These are phyloP conservation scores for Nemapogon koenigi DNA, from an alignment of 2,888 invertebrate species.

Conservation along the genomic window DNA sequence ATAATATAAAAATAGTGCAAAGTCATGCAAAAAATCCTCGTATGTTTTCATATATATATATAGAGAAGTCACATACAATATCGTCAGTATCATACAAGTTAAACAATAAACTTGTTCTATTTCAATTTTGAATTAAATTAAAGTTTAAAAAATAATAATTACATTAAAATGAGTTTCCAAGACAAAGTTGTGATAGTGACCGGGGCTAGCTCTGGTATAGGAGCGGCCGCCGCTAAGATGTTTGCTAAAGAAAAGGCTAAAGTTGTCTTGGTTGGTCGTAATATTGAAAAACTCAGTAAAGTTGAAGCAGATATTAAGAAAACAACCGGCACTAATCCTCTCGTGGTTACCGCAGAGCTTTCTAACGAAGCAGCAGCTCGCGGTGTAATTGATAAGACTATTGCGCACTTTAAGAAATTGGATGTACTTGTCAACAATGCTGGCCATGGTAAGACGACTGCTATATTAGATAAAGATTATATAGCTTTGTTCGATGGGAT, in stretches of 20 bases:
- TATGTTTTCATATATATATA: too few species aligned
- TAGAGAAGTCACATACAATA: too few species aligned
- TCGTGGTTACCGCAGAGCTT: constrained; percentile 23
- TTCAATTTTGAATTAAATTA: too few species aligned
- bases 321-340: constrained; percentile 21
- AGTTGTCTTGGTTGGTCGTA: constrained; percentile 24
- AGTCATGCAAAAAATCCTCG: too few species aligned
- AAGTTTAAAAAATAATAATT: too few species aligned
- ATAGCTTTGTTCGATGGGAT: constrained; percentile 24
- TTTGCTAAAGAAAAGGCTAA: constrained; percentile 29
- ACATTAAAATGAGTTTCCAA: constrained; percentile 5
- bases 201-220: constrained; percentile 29
- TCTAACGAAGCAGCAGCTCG: constrained; percentile 22
- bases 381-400: constrained; percentile 22
- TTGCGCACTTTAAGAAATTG: constrained; percentile 23
- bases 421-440: constrained; percentile 30
- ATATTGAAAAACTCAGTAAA: constrained; percentile 16
- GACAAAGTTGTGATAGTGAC: constrained; percentile 28
- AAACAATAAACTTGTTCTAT: too few species aligned
- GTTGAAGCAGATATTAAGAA: not conserved
- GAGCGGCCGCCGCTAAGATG: constrained; percentile 26
- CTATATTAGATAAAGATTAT: constrained; percentile 20
- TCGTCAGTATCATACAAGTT: too few species aligned
- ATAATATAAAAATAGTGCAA: too few species aligned
- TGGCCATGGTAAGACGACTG: constrained; percentile 19